Evolutionary conservation across 2,888 invertebrate species (phyloP).

Genomic region (Cancer borealis): DNA sequence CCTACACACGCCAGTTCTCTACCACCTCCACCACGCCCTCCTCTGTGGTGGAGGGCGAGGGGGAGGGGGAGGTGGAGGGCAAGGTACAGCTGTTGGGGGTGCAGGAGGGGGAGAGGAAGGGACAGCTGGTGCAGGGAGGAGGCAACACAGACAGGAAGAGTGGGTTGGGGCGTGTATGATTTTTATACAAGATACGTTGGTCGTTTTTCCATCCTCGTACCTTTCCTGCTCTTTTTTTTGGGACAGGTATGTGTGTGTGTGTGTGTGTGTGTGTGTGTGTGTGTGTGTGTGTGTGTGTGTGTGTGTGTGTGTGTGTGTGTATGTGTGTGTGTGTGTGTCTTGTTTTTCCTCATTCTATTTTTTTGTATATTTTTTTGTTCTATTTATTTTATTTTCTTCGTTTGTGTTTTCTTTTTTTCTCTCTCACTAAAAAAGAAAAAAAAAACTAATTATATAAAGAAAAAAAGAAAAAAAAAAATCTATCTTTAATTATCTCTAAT

Average conservation of each 20-base stretch:
- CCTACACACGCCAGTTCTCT: neutral
- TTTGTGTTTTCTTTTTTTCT: neutral
- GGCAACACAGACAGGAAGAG: conserved; percentile 58
- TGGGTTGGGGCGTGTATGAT: conserved; percentile 92
- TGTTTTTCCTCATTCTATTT: neutral
- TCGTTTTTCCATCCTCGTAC: conserved; percentile 86
- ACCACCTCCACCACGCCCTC: neutral
- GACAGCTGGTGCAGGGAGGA: conserved; percentile 59
- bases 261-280: neutral
- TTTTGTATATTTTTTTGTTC: neutral
- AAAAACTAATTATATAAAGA: too few species aligned
- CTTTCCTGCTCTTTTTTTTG: conserved; percentile 88
- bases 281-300: neutral
- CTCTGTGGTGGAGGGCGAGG: neutral
- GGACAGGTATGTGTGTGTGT: conserved; percentile 80
- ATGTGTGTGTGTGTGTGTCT: neutral
- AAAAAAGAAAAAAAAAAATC: neutral
- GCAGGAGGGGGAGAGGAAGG: conserved; percentile 41
- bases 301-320: neutral
- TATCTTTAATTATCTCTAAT: conserved; percentile 5
- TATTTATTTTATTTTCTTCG: neutral
- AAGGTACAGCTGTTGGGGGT: neutral
- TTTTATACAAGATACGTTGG: conserved; percentile 93
- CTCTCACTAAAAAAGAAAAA: neutral
- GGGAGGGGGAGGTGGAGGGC: neutral